Evolutionary conservation across 2,888 invertebrate genomes (phyloP), one percentile per base, ranked within the genome.

Genomic region (Frankliniella fusca): DNA sequence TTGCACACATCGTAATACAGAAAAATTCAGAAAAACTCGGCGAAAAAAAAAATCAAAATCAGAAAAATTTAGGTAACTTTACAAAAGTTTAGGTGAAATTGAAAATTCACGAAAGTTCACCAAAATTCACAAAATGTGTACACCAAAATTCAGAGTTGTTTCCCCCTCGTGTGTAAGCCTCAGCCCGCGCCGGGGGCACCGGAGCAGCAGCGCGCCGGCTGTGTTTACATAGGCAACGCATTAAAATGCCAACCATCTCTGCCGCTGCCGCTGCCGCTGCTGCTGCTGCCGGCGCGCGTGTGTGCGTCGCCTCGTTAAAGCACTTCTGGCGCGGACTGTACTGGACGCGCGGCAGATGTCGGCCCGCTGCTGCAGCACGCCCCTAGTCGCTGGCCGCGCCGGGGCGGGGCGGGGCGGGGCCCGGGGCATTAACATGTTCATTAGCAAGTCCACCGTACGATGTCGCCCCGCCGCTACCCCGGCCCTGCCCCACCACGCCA

Each of bases 361-460:
- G 23, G 70, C 27, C n/a, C 70, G n/a, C 70, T 70, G 70, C n/a
- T 23, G n/a, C 70, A n/a, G n/a, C n/a, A 9, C 23, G 70, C n/a
- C 70, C n/a, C 70, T 20, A 3, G 54, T 15, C 54, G 54, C 65
- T n/a, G 20, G 65, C 65, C 70, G 8, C n/a, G 70, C 23, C 70
- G 8, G n/a, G 8, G n/a, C 27, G 27, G 27, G 8, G 23, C 61
- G 18, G 61, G 61, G 18, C 54, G 18, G 61, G 38, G 61, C 61
- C 61, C 61, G 7, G 12, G 27, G 70, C 70, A 76, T 76, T 76
- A 76, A 76, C 70, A 76, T 23, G 70, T 76, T 76, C 70, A 76
- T 76, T 76, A 76, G 70, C 70, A 76, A 76, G 70, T 76, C 70
- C 70, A 27, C 70, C 70, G 70, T 76, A 76, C 70, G 70, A 27